These are phyloP conservation scores for Eulemur rufifrons DNA, from an alignment of 2,113 vertebrate genomes.

Conservation along the genomic window DNA sequence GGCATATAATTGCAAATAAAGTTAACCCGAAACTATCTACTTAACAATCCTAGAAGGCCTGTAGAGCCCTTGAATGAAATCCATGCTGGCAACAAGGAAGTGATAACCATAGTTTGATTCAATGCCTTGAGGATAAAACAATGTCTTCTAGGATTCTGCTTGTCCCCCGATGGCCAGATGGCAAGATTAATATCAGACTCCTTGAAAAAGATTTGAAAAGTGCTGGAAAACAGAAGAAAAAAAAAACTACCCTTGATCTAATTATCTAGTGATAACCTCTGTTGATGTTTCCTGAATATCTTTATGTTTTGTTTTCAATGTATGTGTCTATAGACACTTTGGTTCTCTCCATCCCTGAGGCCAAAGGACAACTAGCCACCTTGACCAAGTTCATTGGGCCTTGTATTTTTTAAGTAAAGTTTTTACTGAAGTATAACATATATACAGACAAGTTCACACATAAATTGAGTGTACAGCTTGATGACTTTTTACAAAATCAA, in stretches of 20 bases:
- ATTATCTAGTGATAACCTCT: neutral
- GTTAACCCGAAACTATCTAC: neutral
- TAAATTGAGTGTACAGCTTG: neutral
- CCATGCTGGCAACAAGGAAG: neutral
- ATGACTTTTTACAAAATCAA: conserved; percentile 4
- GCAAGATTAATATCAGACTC: neutral
- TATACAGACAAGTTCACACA: neutral
- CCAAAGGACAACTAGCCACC: neutral
- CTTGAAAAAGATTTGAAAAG: conserved; percentile 33
- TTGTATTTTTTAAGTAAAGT: neutral
- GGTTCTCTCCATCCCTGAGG: neutral
- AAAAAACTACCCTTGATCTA: neutral
- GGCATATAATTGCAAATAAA: neutral
- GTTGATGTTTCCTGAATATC: neutral
- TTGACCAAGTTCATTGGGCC: neutral
- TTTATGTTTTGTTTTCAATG: neutral
- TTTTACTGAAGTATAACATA: neutral
- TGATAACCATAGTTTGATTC: neutral
- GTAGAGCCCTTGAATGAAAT: neutral
- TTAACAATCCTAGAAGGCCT: neutral
- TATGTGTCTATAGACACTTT: neutral
- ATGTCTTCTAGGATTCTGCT: conserved; percentile 3
- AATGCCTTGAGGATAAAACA: neutral
- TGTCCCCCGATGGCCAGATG: neutral
- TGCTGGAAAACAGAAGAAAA: neutral